Evolutionary conservation across 2,888 invertebrate species (phyloP), one percentile per base, ranked within the genome.

Genomic region (Holacanthella duospinosa): DNA sequence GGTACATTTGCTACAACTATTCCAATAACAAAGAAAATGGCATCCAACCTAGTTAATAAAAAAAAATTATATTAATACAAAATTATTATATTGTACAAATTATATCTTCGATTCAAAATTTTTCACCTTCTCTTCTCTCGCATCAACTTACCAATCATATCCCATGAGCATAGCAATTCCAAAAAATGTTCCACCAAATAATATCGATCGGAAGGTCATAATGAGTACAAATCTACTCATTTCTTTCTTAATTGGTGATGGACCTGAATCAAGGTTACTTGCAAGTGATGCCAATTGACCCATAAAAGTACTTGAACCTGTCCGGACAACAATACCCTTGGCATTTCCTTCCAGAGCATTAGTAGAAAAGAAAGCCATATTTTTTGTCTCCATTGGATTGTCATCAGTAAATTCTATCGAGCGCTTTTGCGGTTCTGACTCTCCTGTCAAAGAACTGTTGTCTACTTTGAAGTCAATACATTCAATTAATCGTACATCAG

Each of bases 1-100:
- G 88, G 88, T n/a, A 89, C 88, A 74, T 89, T 89, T 44, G 88
- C 88, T 6, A 87, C 86, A 68, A 86, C 82, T 75, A 87, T 86
- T 65, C 86, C 86, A 64, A 72, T 69, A 12, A 72, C 71, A 55
- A 70, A 72, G 55, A 70, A 72, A 9, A 69, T 64, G 2, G 71
- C 62, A 26, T 64, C 63, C 19, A 63, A 24, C 48, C 48, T 48
- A 21, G 12, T 4, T 21, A 9, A 48, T 4, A 56, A 4, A 61
- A 64, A 21, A 48, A 21, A 9, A 21, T n/a, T 48, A 48, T 12
- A 48, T 48, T n/a, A 48, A n/a, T 48, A 48, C 4, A 21, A 48
- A n/a, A 9, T 16, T 16, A 6, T 36, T 36, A 9, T 36, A 9
- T 36, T 6, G 36, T 36, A 6, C 36, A 36, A 36, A 9, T 36